phyloP scores from a whole-genome alignment of 2,797 vertebrate species.

The Chiloscyllium punctatum region DNA sequence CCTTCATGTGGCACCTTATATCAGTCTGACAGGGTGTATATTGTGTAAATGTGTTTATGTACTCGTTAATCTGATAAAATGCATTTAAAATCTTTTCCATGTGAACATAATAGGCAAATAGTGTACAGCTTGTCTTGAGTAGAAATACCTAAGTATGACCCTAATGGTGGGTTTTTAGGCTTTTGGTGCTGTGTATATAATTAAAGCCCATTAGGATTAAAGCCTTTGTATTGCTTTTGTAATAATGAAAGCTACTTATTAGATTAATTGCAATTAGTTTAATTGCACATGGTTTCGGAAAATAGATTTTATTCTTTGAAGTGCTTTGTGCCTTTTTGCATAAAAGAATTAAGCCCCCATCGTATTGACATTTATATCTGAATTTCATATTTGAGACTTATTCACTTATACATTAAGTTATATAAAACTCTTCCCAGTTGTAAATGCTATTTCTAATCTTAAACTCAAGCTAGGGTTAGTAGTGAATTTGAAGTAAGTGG shows the following conservation, averaged over 20 bases:
- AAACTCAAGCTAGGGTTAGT: not conserved
- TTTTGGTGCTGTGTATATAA: slow-evolving; percentile 26
- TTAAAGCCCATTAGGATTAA: slow-evolving; percentile 17
- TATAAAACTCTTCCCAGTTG: not conserved
- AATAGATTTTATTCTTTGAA: not conserved
- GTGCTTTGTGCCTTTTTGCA: slow-evolving; percentile 16
- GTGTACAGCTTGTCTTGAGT: not conserved
- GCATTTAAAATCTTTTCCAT: not conserved
- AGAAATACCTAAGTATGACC: slow-evolving; percentile 4
- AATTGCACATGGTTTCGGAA: slow-evolving; percentile 17
- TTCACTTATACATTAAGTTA: not conserved
- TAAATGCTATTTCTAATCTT: not conserved
- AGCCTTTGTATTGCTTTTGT: slow-evolving; percentile 21
- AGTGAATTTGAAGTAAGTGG: not conserved
- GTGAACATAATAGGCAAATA: slow-evolving; percentile 15
- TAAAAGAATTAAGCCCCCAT: not conserved
- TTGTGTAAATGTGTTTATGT: slow-evolving; percentile 28
- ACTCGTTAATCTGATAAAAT: slow-evolving; percentile 12
- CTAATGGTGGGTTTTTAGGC: slow-evolving; percentile 14
- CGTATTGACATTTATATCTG: slow-evolving; percentile 13
- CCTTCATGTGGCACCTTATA: not conserved
- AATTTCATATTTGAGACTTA: not conserved
- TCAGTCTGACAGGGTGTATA: not conserved
- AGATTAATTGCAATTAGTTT: slow-evolving; percentile 30
- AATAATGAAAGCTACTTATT: slow-evolving; percentile 30